phyloP scores from a whole-genome alignment of 2,113 vertebrate genomes.

The Triplophysa tibetana region DNA sequence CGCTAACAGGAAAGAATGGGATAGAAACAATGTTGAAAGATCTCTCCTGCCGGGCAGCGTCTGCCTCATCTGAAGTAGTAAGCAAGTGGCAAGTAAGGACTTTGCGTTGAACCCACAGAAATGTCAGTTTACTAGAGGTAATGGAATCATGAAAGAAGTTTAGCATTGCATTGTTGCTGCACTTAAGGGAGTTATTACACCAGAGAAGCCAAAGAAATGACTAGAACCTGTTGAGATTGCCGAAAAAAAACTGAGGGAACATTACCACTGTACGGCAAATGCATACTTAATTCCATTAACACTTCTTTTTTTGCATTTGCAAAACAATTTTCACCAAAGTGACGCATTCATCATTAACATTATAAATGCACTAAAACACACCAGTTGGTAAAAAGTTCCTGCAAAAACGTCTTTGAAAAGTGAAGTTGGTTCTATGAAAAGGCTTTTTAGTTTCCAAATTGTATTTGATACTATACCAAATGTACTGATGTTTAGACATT shows the following conservation, averaged over 20 bases:
- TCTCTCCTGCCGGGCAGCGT: background rate
- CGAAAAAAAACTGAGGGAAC: background rate
- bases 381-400: too few species aligned
- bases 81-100: background rate
- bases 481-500: too few species aligned
- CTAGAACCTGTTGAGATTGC: background rate
- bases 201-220: background rate
- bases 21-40: background rate
- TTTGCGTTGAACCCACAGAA: background rate
- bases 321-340: too few species aligned
- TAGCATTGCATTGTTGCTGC: constrained; percentile 1
- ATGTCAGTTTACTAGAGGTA: background rate
- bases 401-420: too few species aligned
- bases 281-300: background rate
- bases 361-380: too few species aligned
- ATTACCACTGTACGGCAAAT: background rate
- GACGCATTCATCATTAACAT: too few species aligned
- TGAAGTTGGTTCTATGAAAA: too few species aligned
- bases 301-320: too few species aligned
- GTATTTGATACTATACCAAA: too few species aligned
- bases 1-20: background rate
- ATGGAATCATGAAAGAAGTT: constrained; percentile 6
- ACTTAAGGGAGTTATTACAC: background rate
- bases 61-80: background rate
- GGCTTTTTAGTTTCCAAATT: too few species aligned